Evolutionary conservation across 2,797 vertebrate genomes (phyloP).

Genomic region (Fratercula arctica): DNA sequence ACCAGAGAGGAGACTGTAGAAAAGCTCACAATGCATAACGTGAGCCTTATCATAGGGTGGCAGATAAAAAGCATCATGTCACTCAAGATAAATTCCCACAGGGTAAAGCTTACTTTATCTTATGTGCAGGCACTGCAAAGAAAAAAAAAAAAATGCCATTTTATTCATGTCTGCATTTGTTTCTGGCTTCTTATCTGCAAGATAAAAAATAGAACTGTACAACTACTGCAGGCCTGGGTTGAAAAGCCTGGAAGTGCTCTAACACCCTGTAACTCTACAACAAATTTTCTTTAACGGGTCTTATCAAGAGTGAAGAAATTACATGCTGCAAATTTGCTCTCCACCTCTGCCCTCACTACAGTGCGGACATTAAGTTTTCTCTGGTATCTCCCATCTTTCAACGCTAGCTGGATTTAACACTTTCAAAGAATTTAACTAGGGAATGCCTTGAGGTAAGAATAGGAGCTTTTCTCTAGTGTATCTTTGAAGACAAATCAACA

Average conservation of each 20-base stretch:
- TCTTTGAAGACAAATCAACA: neutral
- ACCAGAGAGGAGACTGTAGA: neutral
- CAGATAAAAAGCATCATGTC: neutral
- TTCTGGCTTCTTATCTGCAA: slow-evolving; percentile 3
- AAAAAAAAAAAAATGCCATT: neutral
- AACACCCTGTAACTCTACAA: neutral
- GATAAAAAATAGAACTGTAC: neutral
- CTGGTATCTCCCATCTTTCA: neutral
- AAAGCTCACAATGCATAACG: neutral
- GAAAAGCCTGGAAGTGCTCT: neutral
- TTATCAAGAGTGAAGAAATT: neutral
- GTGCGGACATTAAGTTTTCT: neutral
- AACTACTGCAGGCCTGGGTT: neutral
- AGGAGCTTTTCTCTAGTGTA: neutral
- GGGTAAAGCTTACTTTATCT: neutral
- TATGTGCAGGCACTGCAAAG: neutral
- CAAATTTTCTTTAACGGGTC: neutral
- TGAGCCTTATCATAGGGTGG: neutral
- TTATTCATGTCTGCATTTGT: neutral
- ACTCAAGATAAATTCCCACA: neutral
- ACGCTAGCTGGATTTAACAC: neutral
- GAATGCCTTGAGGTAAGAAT: neutral
- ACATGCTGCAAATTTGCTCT: neutral
- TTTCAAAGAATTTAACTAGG: neutral
- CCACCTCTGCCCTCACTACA: neutral